Conservation (phyloP, 2,888 invertebrate species). For the Heliconius charithonia region DNA sequence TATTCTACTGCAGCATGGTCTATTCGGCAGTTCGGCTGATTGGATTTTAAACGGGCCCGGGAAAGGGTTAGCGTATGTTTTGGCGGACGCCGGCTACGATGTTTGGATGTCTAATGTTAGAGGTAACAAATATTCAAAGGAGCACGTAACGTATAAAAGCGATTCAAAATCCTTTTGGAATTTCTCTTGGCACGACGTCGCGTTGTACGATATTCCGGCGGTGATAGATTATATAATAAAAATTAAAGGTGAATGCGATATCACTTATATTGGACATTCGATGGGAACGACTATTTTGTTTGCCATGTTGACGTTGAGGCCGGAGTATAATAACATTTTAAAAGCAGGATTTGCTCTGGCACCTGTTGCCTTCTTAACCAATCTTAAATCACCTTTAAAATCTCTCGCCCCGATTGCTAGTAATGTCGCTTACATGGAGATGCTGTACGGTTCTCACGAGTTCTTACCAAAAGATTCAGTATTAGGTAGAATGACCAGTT, state of each 20-base stretch:
- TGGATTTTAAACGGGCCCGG: slow-evolving; percentile 89
- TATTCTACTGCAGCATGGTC: slow-evolving; percentile 91
- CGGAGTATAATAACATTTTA: slow-evolving; percentile 86
- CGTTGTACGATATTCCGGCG: slow-evolving; percentile 92
- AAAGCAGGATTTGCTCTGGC: slow-evolving; percentile 87
- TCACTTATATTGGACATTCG: slow-evolving; percentile 93
- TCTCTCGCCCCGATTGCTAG: slow-evolving; percentile 86
- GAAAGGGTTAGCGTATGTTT: slow-evolving; percentile 86
- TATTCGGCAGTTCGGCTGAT: slow-evolving; percentile 90
- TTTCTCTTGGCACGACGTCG: slow-evolving; percentile 95
- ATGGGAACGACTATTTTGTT: slow-evolving; percentile 93
- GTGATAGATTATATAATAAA: slow-evolving; percentile 86
- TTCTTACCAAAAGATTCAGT: slow-evolving; percentile 87
- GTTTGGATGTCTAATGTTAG: slow-evolving; percentile 93
- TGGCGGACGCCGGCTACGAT: slow-evolving; percentile 88
- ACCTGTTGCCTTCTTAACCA: slow-evolving; percentile 86
- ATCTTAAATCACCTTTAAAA: slow-evolving; percentile 86
- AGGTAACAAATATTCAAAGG: slow-evolving; percentile 90
- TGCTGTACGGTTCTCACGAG: slow-evolving; percentile 87
- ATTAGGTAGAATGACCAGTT: slow-evolving; percentile 81
- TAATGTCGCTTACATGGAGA: slow-evolving; percentile 84
- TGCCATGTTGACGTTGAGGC: slow-evolving; percentile 86
- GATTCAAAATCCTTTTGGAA: slow-evolving; percentile 87
- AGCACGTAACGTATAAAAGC: slow-evolving; percentile 83
- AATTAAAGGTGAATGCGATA: slow-evolving; percentile 61